A percentile compares a stretch with the other conserved stretches of the same genome.
Evolutionary conservation across 2,888 invertebrate genomes (phyloP).

Genomic region (Brachyptera putata): DNA sequence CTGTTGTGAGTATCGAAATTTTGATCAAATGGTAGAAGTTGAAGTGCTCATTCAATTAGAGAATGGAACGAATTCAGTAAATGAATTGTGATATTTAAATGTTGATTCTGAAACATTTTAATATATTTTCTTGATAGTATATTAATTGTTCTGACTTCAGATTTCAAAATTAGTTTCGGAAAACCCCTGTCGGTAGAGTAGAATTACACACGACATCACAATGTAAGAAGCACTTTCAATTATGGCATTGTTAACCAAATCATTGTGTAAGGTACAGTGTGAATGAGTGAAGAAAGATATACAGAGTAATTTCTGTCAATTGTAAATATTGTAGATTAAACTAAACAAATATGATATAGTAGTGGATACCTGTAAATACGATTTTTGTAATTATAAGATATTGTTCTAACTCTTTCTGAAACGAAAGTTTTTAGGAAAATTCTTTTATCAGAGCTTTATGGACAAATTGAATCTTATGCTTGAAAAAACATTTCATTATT

Average conservation of each 20-base stretch:
- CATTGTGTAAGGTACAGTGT: too few relatives aligned
- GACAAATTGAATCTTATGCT: slow-evolving; percentile 9
- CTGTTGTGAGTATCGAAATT: too few relatives aligned
- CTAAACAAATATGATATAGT: not conserved
- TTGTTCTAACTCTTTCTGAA: slow-evolving; percentile 9
- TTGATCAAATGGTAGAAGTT: too few relatives aligned
- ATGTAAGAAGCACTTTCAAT: too few relatives aligned
- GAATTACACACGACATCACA: not conserved
- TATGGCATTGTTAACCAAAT: too few relatives aligned
- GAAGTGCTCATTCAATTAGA: not conserved
- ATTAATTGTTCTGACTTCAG: not conserved
- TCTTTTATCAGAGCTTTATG: not conserved
- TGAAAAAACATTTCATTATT: slow-evolving; percentile 11
- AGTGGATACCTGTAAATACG: slow-evolving; percentile 7
- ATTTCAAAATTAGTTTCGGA: not conserved
- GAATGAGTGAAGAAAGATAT: too few relatives aligned
- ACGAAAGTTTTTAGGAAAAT: not conserved
- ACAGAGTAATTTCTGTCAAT: not conserved
- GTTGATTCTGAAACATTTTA: not conserved
- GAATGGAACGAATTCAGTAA: not conserved
- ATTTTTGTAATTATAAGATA: slow-evolving; percentile 27
- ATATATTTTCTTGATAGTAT: not conserved
- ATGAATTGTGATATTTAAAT: not conserved
- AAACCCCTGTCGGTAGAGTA: not conserved
- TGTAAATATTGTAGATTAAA: slow-evolving; percentile 8